Evolutionary conservation across 1,140 invertebrate species (phyloP).

Genomic region (Lysiphlebus fabarum): DNA sequence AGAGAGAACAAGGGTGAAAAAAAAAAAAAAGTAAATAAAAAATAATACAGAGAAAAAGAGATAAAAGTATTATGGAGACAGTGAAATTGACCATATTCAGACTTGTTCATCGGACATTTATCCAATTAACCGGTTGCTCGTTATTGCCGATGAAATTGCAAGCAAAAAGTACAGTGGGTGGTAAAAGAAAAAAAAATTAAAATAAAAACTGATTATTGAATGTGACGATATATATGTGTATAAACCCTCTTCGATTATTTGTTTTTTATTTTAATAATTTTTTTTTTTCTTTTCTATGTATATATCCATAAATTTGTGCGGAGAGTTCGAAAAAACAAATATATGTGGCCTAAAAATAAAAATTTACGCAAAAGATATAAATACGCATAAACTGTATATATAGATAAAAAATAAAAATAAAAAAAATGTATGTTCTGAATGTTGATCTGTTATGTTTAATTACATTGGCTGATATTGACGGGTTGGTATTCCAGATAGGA

Average conservation of each 20-base stretch:
- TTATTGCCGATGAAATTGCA: conserved; percentile 1
- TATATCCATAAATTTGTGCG: not conserved
- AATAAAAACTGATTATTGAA: conserved; percentile 15
- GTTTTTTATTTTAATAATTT: not conserved
- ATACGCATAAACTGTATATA: too few species aligned
- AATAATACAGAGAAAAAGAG: conserved; percentile 15
- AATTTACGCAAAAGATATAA: too few species aligned
- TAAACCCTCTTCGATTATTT: not conserved
- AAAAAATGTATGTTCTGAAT: conserved; percentile 34
- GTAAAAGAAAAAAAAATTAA: conserved; percentile 30
- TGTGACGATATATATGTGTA: not conserved
- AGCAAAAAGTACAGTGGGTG: conserved; percentile 30
- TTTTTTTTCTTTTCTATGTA: conserved; percentile 4
- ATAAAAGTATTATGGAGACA: too few species aligned
- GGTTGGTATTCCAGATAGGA: conserved; percentile 43
- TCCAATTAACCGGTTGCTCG: conserved; percentile 54
- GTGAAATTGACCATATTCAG: conserved; percentile 24
- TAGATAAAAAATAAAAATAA: too few species aligned
- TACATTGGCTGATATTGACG: conserved; percentile 49
- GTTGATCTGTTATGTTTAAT: conserved; percentile 58
- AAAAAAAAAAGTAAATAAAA: conserved; percentile 22
- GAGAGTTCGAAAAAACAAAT: conserved; percentile 25
- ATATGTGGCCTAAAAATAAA: not conserved
- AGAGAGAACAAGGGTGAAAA: conserved; percentile 20
- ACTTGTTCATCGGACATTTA: conserved; percentile 54